Conservation (phyloP, 2,888 invertebrate genomes). For the Hydrotaea diabolus region DNA sequence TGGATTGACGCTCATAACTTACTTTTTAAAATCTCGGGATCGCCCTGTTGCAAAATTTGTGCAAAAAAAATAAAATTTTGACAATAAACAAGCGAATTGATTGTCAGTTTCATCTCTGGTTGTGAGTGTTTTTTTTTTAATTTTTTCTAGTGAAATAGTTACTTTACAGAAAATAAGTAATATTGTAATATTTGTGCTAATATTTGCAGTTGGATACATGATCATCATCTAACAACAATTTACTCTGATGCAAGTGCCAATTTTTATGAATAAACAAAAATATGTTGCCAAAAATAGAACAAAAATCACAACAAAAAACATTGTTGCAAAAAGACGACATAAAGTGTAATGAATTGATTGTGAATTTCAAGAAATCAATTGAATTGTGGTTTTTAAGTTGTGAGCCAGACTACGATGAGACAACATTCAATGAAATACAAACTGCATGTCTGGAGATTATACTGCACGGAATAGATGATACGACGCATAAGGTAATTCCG, state of each 20-base stretch:
- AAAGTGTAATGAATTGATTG: constrained; percentile 62
- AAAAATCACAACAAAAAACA: constrained; percentile 45
- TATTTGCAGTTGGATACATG: background rate
- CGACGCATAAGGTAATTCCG: constrained; percentile 50
- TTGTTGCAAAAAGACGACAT: constrained; percentile 39
- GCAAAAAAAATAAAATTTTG: no score
- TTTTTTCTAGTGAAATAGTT: no score
- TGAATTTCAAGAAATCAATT: constrained; percentile 63
- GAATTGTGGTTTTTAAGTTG: constrained; percentile 65
- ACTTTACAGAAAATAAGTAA: no score
- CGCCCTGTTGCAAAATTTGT: no score
- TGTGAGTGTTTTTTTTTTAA: no score
- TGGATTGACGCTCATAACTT: no score
- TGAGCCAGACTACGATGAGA: constrained; percentile 32
- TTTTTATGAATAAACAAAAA: constrained; percentile 39
- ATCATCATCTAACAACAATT: constrained; percentile 33
- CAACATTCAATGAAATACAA: constrained; percentile 59
- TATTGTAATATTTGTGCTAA: no score
- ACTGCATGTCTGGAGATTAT: constrained; percentile 73
- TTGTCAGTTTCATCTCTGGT: no score
- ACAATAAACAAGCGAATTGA: no score
- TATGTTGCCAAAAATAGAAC: constrained; percentile 61
- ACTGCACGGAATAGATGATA: constrained; percentile 70
- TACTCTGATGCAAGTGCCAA: constrained; percentile 52
- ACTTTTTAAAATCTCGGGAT: no score